A percentile compares a stretch with the other conserved stretches of the same genome.
Evolutionary conservation across 2,113 vertebrate species (phyloP).

Genomic region (Pteronura brasiliensis): DNA sequence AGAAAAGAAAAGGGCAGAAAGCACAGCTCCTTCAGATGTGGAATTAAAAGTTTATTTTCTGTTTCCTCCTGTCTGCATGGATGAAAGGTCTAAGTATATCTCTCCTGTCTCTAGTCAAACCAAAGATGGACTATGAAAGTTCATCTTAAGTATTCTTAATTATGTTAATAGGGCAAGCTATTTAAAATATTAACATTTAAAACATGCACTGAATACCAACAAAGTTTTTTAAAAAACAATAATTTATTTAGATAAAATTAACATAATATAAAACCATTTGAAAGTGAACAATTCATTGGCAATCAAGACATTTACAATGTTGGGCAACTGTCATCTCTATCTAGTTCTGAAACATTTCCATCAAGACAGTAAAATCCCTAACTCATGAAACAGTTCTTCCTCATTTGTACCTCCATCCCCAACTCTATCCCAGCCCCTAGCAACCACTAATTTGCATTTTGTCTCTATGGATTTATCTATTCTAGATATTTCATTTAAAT

Average conservation of each 20-base stretch:
- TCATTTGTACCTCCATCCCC: not conserved
- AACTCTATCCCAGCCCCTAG: not conserved
- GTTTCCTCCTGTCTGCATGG: not conserved
- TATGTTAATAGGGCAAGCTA: slow-evolving; percentile 73
- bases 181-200: slow-evolving; percentile 74
- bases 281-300: not conserved
- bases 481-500: not conserved
- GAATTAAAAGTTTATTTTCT: slow-evolving; percentile 14
- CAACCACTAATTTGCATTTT: not conserved
- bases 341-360: not conserved
- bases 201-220: not conserved
- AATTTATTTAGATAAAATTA: not conserved
- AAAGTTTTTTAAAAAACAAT: not conserved
- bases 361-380: not conserved
- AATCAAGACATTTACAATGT: not conserved
- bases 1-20: slow-evolving; percentile 12
- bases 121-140: slow-evolving; percentile 44
- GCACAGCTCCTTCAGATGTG: not conserved
- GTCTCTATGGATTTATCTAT: not conserved
- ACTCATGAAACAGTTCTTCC: not conserved
- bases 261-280: not conserved
- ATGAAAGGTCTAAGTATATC: not conserved
- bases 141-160: slow-evolving; percentile 79
- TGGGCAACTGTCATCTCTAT: not conserved
- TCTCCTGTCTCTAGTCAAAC: not conserved